Base-by-base conservation (phyloP, 2,888 invertebrate genomes). In the Troides oblongomaculatus region DNA sequence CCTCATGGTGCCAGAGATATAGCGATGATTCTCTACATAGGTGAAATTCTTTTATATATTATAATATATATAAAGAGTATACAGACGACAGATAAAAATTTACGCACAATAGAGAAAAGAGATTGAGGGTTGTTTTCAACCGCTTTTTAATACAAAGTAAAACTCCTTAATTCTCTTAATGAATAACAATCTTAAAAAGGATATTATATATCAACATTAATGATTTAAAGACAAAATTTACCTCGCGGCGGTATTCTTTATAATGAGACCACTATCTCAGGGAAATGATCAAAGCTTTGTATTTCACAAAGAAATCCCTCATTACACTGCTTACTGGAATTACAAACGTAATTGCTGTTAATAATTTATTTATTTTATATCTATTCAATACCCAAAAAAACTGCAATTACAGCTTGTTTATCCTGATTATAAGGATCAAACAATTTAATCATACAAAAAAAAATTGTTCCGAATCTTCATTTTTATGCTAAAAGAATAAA, bases 201-300 rank as follows among this genome's bases (percentile, higher is more conserved):
- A 58, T 58, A 58, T 58, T 21, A 58, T n/a, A 25, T 23, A 14
- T 46, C 46, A 30, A 53, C 56, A 21, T 36, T 21, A 56, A 64
- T 39, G 30, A 5, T 53, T 12, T 46, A 18, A 18, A 14, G 56
- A 62, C 8, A 62, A 56, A 43, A 43, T 67, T 58, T 64, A 36
- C n/a, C 60, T 25, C 17, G 14, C 12, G n/a, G 60, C 25, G 14
- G 63, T 68, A 63, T 67, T 62, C 39, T 68, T 64, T 64, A 60
- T 69, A 70, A 69, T 62, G 65, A 69, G 64, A 65, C 62, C 56
- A 66, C 62, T 66, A 62, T 62, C 50, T 30, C 25, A 39, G 23
- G 36, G 62, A 59, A 59, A 70, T 66, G 69, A 66, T 70, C 66
- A 70, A 70, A 70, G 69, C 66, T 66, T 62, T 69, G 65, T 64